Evolutionary conservation across 1,140 invertebrate genomes (phyloP).

Genomic region (Varroa destructor): DNA sequence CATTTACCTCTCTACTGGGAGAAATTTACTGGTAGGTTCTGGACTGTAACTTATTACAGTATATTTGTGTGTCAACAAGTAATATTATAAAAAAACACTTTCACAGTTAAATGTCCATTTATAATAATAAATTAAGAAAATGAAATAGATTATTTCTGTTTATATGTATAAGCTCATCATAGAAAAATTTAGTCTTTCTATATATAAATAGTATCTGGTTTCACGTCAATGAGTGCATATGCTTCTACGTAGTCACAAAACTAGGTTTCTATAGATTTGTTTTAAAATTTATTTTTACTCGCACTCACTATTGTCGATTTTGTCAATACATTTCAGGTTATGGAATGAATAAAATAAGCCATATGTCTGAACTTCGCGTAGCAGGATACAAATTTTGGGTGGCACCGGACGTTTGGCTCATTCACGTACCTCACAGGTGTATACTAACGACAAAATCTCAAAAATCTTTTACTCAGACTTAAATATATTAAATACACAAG

Average conservation of each 20-base stretch:
- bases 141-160: too few relatives aligned
- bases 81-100: background rate
- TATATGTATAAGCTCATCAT: too few relatives aligned
- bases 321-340: conserved; percentile 36
- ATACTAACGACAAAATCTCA: too few relatives aligned
- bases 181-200: too few relatives aligned
- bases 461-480: too few relatives aligned
- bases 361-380: conserved; percentile 37
- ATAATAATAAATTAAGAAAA: background rate
- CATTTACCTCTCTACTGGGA: conserved; percentile 15
- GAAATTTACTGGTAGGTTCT: conserved; percentile 7
- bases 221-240: too few relatives aligned
- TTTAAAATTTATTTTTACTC: too few relatives aligned
- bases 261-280: too few relatives aligned
- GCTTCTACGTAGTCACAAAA: too few relatives aligned
- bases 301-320: too few relatives aligned
- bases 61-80: background rate
- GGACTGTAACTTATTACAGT: background rate
- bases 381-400: conserved; percentile 35
- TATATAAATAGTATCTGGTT: too few relatives aligned
- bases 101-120: background rate
- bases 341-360: conserved; percentile 39
- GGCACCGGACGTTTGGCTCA: conserved; percentile 35
- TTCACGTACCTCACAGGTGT: conserved; percentile 36
- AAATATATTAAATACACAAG: too few relatives aligned